Evolutionary conservation across 2,888 invertebrate genomes (phyloP), one percentile per base, ranked within the genome.

Genomic region (Phortica okadai): DNA sequence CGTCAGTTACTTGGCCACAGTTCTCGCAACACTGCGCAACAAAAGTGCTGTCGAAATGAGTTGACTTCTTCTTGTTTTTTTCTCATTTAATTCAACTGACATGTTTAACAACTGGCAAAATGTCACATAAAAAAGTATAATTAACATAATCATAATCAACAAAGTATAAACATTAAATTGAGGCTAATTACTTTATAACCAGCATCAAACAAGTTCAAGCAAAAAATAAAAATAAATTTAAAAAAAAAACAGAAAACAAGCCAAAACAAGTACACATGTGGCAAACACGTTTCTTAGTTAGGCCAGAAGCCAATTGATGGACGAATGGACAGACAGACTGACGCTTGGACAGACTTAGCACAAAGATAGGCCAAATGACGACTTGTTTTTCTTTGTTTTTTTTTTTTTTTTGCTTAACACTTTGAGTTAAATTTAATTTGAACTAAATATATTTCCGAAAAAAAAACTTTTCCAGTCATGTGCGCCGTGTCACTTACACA

Each of bases 61-160:
- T 45, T 45, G 0, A 6, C 45, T 14, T 70, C 25, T 58, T 7
- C n/a, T 56, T 70, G 45, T 56, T 33, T 58, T 59, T 11, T 25
- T 33, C 10, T 58, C 59, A 41, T 16, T 8, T 8, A n/a, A 21
- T 59, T 59, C 44, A 1, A 8, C 4, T 25, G 16, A 45, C 69
- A 69, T 69, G 56, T 67, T 42, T 56, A 73, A 75, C 74, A 76
- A 56, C 83, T 80, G 80, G 78, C 81, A 83, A 76, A 80, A 80
- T 83, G 83, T 84, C 86, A 82, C 86, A 86, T 87, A 84, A 85
- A 87, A 85, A 83, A 82, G 82, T 85, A 86, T 87, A 86, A 86
- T 86, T 86, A 86, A 87, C 86, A 86, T 87, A 87, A 86, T 87
- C 87, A 86, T 86, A 87, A 86, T 86, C 87, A 86, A 87, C 86